A percentile compares a stretch with the other conserved stretches of the same genome.
These are phyloP conservation scores for Poeciliopsis turrubarensis DNA, from an alignment of 2,113 vertebrate genomes.

Conservation along the genomic window DNA sequence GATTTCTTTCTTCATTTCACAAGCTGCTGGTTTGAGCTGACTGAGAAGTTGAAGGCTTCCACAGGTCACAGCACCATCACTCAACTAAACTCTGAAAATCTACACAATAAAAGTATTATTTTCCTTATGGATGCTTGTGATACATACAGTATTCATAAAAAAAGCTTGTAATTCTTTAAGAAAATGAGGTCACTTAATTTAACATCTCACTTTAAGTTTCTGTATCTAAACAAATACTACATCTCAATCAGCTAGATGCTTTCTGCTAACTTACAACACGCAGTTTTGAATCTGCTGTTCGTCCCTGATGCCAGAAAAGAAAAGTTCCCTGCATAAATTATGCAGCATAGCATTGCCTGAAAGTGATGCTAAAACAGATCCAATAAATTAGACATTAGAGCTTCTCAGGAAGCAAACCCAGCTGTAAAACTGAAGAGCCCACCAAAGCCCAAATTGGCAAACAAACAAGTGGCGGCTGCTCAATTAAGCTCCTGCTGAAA, in stretches of 20 bases:
- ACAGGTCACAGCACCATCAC: constrained; percentile 30
- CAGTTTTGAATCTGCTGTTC: constrained; percentile 38
- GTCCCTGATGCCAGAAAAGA: constrained; percentile 20
- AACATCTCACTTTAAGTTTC: neutral
- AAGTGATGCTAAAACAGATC: constrained; percentile 54
- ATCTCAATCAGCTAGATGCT: constrained; percentile 9
- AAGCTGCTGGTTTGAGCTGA: constrained; percentile 45
- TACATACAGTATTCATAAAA: too few species aligned
- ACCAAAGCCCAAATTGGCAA: constrained; percentile 57
- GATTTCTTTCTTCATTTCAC: constrained; percentile 68
- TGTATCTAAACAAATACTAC: neutral
- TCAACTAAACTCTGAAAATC: constrained; percentile 33
- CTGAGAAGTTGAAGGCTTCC: constrained; percentile 34
- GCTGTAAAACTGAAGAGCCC: constrained; percentile 37
- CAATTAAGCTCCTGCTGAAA: constrained; percentile 33
- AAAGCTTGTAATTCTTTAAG: too few species aligned
- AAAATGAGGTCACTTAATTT: too few species aligned
- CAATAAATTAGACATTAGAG: constrained; percentile 69
- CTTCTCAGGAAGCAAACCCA: constrained; percentile 49
- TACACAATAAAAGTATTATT: neutral
- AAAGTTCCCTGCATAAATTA: constrained; percentile 73
- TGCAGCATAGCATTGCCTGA: constrained; percentile 43
- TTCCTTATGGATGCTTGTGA: too few species aligned
- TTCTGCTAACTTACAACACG: constrained; percentile 3
- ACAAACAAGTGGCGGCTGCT: constrained; percentile 54